These are phyloP conservation scores for Actenoides hombroni DNA, from an alignment of 2,113 vertebrate species.

Conservation along the genomic window DNA sequence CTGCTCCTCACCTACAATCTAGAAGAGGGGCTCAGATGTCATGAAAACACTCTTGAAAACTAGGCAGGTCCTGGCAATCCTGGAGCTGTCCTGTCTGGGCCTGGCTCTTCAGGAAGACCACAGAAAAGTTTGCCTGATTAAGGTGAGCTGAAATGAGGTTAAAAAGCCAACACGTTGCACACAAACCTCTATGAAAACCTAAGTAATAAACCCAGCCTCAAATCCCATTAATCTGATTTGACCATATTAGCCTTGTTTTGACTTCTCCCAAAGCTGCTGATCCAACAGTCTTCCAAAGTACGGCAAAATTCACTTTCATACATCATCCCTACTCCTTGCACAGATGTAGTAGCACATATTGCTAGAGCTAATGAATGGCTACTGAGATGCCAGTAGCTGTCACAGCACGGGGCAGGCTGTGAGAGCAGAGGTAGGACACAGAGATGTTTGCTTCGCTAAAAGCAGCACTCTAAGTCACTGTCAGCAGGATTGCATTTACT, in stretches of 20 bases:
- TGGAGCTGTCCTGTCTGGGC: background rate
- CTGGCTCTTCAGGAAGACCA: background rate
- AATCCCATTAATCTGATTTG: background rate
- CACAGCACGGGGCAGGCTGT: fast-evolving
- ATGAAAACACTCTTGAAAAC: background rate
- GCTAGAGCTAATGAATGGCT: background rate
- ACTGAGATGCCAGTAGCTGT: no score
- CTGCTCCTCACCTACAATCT: background rate
- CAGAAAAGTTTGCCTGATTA: background rate
- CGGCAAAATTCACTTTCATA: background rate
- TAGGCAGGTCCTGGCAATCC: background rate
- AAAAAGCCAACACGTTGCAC: background rate
- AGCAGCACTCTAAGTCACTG: background rate
- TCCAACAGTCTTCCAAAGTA: background rate
- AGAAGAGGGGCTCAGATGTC: background rate
- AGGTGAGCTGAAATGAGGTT: background rate
- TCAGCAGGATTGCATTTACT: background rate
- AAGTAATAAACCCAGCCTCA: background rate
- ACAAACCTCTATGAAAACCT: background rate
- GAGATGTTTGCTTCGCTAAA: background rate
- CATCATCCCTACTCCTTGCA: background rate
- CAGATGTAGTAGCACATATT: background rate
- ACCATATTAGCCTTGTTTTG: background rate
- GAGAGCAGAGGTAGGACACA: background rate
- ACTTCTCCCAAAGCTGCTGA: background rate